Conservation (phyloP, 2,888 invertebrate species). For the Rhabditoides inermis region DNA sequence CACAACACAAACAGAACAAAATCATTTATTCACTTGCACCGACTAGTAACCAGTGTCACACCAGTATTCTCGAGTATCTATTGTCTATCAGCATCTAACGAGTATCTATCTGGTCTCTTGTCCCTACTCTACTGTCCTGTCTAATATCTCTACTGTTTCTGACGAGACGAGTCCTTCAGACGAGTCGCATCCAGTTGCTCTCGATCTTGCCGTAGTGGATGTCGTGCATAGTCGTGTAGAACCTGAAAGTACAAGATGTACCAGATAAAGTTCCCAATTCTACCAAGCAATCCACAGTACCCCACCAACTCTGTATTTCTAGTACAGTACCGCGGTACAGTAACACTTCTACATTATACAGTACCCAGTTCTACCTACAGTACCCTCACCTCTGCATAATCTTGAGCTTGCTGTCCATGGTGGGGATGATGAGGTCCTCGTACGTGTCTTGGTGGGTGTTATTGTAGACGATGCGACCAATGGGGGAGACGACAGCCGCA, state of each 20-base stretch:
- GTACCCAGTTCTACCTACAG: not conserved
- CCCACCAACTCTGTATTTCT: too few relatives aligned
- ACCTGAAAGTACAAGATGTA: conserved; percentile 29
- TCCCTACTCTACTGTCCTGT: too few relatives aligned
- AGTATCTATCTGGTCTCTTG: too few relatives aligned
- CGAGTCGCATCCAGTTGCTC: too few relatives aligned
- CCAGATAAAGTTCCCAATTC: not conserved
- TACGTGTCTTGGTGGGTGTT: conserved; percentile 53
- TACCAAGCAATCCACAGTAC: too few relatives aligned
- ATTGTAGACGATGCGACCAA: conserved; percentile 73
- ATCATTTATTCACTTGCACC: too few relatives aligned
- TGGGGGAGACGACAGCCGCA: conserved; percentile 84
- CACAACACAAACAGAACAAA: too few relatives aligned
- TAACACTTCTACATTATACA: not conserved
- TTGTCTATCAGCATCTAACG: too few relatives aligned
- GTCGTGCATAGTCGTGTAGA: conserved; percentile 70
- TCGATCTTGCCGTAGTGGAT: conserved; percentile 61
- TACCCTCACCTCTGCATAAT: conserved; percentile 64
- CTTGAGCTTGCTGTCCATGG: conserved; percentile 64
- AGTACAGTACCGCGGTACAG: conserved; percentile 62
- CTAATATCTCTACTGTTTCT: too few relatives aligned
- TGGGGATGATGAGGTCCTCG: conserved; percentile 55
- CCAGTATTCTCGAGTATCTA: too few relatives aligned
- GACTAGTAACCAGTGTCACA: too few relatives aligned
- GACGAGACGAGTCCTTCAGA: too few relatives aligned